Evolutionary conservation across 2,888 invertebrate species (phyloP).

Genomic region (Charanyca ferruginea): DNA sequence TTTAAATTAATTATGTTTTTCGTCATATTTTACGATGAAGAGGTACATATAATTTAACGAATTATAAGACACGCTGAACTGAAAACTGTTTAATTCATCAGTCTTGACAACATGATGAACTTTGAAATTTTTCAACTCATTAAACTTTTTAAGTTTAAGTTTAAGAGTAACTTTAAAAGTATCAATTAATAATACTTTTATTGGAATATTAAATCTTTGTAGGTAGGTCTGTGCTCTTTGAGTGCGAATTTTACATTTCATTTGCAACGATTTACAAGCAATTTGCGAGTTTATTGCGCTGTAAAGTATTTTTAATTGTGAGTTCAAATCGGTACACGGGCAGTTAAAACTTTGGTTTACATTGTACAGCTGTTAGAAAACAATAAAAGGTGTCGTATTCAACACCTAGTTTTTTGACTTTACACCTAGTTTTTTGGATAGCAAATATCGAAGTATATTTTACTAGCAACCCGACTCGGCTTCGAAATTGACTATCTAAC

Average conservation of each 20-base stretch:
- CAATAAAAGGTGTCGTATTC: slow-evolving; percentile 63
- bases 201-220: slow-evolving; percentile 48
- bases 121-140: no score
- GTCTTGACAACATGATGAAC: no score
- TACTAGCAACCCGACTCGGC: no score
- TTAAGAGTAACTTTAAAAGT: slow-evolving; percentile 22
- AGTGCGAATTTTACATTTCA: slow-evolving; percentile 71
- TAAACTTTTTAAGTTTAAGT: no score
- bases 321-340: slow-evolving; percentile 74
- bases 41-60: no score
- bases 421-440: not conserved
- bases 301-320: slow-evolving; percentile 82
- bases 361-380: slow-evolving; percentile 59
- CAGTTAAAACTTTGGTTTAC: slow-evolving; percentile 74
- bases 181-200: slow-evolving; percentile 61
- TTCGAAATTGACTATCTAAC: no score
- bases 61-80: no score
- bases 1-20: not conserved
- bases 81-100: no score
- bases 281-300: slow-evolving; percentile 77
- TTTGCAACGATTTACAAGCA: slow-evolving; percentile 76
- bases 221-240: slow-evolving; percentile 54
- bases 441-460: no score
- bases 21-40: no score
- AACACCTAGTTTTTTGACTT: not conserved